These are phyloP conservation scores for Ailurus styani DNA, from an alignment of 2,113 vertebrate genomes.

Conservation along the genomic window DNA sequence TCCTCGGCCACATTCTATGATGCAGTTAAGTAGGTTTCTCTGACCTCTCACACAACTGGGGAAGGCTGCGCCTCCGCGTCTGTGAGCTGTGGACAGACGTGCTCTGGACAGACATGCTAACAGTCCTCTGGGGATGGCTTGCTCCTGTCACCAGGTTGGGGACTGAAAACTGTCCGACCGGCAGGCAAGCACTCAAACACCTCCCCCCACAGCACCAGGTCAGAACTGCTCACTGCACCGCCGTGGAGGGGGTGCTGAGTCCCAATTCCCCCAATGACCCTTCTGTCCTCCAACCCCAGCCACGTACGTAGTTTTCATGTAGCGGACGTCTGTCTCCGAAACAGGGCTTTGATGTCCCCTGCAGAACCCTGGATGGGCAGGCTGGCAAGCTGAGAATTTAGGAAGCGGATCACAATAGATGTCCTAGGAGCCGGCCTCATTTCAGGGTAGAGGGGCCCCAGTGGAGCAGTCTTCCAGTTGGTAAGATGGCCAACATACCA, in stretches of 20 bases:
- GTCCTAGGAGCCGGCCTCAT: background rate
- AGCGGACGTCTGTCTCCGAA: background rate
- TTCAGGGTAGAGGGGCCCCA: background rate
- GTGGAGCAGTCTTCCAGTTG: background rate
- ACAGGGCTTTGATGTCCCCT: background rate
- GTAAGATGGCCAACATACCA: background rate
- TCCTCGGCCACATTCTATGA: background rate
- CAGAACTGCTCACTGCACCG: too few relatives aligned
- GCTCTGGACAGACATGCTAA: background rate
- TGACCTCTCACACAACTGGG: background rate
- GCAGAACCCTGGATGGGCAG: background rate
- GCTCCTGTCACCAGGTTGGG: background rate
- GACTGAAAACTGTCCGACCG: background rate
- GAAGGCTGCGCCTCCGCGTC: background rate
- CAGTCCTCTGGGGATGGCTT: background rate
- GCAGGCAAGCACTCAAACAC: background rate
- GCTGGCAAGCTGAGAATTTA: background rate
- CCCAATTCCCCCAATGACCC: background rate
- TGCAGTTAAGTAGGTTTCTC: background rate
- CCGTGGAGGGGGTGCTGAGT: too few relatives aligned
- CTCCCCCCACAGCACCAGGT: too few relatives aligned
- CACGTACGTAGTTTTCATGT: rapidly evolving
- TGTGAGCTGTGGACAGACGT: background rate
- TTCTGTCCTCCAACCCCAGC: background rate
- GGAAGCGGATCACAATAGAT: background rate